phyloP scores from a whole-genome alignment of 23 tunicate genomes.

The Pegea sp. region DNA sequence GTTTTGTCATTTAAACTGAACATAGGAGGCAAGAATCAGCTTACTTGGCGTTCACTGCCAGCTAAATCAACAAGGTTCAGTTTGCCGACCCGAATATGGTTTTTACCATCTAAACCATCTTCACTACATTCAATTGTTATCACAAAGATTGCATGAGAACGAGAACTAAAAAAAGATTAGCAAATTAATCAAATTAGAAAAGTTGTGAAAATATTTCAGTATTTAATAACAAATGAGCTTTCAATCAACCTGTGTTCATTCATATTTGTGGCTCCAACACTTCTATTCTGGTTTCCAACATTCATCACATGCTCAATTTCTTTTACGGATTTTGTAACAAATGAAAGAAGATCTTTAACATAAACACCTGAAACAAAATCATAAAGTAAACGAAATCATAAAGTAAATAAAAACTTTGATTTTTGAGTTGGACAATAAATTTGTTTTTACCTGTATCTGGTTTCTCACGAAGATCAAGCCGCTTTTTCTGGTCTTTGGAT shows the following conservation, averaged over 20 bases:
- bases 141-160: constrained; percentile 91
- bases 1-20: neutral
- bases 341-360: constrained; percentile 79
- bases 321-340: constrained; percentile 85
- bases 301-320: constrained; percentile 98
- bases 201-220: no score
- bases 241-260: constrained; percentile 73
- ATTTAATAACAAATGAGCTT: neutral
- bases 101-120: constrained; percentile 79
- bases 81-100: constrained; percentile 88
- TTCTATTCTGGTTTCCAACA: constrained; percentile 91
- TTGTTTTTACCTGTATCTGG: constrained; percentile 64
- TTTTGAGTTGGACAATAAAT: neutral
- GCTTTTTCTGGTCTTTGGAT: constrained; percentile 77
- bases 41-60: constrained; percentile 91
- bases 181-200: no score
- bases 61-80: constrained; percentile 89
- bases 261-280: constrained; percentile 96
- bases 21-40: no score
- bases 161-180: constrained; percentile 35
- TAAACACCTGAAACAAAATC: constrained; percentile 45
- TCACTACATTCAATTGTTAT: constrained; percentile 91
- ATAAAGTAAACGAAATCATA: neutral
- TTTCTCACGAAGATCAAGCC: constrained; percentile 79
- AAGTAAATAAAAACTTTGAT: neutral